phyloP scores from a whole-genome alignment of 2,888 invertebrate species.

The Eristalinus sepulchralis region DNA sequence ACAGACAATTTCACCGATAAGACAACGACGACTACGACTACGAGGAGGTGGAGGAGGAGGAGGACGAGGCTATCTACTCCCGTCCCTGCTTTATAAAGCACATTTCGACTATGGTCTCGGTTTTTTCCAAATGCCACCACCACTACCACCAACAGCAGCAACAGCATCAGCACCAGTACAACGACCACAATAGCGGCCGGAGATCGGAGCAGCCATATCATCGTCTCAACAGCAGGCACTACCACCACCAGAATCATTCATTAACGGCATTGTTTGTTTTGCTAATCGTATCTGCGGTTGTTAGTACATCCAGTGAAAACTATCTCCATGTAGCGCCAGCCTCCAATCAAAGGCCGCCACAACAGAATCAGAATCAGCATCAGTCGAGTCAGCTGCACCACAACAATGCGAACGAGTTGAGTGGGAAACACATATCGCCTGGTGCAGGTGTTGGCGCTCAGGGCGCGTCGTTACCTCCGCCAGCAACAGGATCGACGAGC shows the following conservation, averaged over 20 bases:
- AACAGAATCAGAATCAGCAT: constrained; percentile 34
- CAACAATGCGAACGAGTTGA: constrained; percentile 30
- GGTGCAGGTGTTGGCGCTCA: background rate
- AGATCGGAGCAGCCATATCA: background rate
- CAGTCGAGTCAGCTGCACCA: background rate
- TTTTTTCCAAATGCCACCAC: constrained; percentile 42
- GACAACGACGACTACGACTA: constrained; percentile 11
- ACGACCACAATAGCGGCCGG: background rate
- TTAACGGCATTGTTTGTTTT: constrained; percentile 65
- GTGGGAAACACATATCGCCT: constrained; percentile 7
- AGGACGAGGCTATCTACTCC: constrained; percentile 35
- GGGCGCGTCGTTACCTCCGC: background rate
- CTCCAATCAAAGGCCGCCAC: constrained; percentile 13
- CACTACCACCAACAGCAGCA: constrained; percentile 26
- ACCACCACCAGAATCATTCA: constrained; percentile 41
- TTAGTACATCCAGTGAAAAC: constrained; percentile 56
- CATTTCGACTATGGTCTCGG: constrained; percentile 60
- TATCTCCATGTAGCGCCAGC: constrained; percentile 35
- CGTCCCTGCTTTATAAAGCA: constrained; percentile 10
- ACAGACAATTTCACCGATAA: constrained; percentile 43
- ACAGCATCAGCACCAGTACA: constrained; percentile 13
- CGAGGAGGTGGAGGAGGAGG: constrained; percentile 30
- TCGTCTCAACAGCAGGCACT: background rate
- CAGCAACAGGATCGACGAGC: background rate
- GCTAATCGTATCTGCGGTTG: constrained; percentile 58